Evolutionary conservation across 2,888 invertebrate species (phyloP), one percentile per base, ranked within the genome.

Genomic region (Polylopha cassiicola): DNA sequence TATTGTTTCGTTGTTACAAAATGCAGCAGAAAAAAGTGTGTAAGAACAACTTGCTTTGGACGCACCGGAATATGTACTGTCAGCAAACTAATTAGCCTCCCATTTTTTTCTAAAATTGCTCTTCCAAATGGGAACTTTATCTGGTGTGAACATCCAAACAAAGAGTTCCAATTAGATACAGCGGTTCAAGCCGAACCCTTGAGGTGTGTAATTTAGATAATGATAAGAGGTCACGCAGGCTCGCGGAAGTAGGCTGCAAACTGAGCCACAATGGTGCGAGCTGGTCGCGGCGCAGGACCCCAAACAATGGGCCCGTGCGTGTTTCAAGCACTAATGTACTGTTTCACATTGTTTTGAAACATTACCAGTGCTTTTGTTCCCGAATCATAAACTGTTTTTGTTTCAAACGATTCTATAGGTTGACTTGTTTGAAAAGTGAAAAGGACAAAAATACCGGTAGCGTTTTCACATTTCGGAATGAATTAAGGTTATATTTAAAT

Each of bases 311-410:
- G 31, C 26, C 39, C 34, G 29, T 26, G 37, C 13, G 44, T 42
- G n/a, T n/a, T n/a, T n/a, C n/a, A n/a, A n/a, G n/a, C 44, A 37
- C 34, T 41, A 53, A 43, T 44, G 48, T 45, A 54, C 47, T 47
- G 53, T 58, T 63, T 60, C 61, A 62, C 61, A 66, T 69, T 73
- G 74, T 74, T 69, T 60, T 55, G 51, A 53, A 48, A 55, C 48
- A 49, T 44, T 66, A 65, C 68, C 59, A 58, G 61, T 37, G 47
- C 55, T 59, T 69, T 75, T 76, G 75, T 75, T 74, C 61, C 59
- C 47, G 56, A 45, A 53, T 61, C 57, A 57, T 62, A 61, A 51
- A 50, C 43, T n/a, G n/a, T n/a, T n/a, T n/a, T n/a, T n/a, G n/a
- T n/a, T n/a, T n/a, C n/a, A n/a, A n/a, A n/a, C n/a, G n/a, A n/a